phyloP scores from a whole-genome alignment of 2,888 invertebrate genomes.

The Omphaloscelis lunosa region DNA sequence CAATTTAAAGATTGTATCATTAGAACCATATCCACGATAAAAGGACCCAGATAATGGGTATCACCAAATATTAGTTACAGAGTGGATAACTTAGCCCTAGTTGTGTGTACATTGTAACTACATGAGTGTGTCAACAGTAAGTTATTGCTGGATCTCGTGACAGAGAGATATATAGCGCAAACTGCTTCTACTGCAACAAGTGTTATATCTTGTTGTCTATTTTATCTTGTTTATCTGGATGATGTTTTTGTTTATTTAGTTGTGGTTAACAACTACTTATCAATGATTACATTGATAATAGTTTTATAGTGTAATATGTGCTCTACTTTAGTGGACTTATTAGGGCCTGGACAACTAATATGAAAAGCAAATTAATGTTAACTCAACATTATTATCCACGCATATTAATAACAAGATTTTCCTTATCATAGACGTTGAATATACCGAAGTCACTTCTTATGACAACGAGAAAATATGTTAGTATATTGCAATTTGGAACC shows the following conservation, averaged over 20 bases:
- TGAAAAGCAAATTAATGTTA: not conserved
- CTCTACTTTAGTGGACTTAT: not conserved
- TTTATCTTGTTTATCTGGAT: constrained; percentile 28
- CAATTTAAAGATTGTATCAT: not conserved
- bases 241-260: not conserved
- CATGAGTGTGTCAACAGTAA: constrained; percentile 54
- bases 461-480: constrained; percentile 1
- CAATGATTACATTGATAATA: not conserved
- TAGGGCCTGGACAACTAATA: not conserved
- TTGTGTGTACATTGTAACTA: constrained; percentile 50
- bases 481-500: constrained; percentile 38
- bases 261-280: not conserved
- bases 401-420: not conserved
- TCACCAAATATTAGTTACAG: constrained; percentile 32
- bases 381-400: no score
- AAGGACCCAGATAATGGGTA: constrained; percentile 18
- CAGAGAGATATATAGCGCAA: constrained; percentile 47
- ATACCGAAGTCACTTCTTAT: not conserved
- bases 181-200: constrained; percentile 56
- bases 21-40: not conserved
- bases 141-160: constrained; percentile 49
- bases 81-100: constrained; percentile 34
- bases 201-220: constrained; percentile 37
- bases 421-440: not conserved
- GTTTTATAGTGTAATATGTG: not conserved